A percentile compares a stretch with the other conserved stretches of the same genome.
Conservation (phyloP, 2,888 invertebrate species). For the Micoletzkya japonica region DNA sequence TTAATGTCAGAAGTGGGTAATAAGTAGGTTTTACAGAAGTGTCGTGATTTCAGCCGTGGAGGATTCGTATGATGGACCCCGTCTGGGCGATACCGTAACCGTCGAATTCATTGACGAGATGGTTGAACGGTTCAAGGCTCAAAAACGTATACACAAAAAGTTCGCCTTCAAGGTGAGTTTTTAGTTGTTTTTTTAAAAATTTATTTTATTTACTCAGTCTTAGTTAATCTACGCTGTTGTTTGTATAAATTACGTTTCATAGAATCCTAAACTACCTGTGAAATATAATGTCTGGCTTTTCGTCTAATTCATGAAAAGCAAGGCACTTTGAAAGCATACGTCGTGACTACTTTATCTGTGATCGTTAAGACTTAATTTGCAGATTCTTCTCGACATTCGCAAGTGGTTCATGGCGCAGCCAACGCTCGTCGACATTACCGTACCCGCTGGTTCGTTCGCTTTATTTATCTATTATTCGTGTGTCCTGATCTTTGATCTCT, state of each 20-base stretch:
- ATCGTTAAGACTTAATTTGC: no score
- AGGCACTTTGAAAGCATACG: no score
- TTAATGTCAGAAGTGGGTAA: no score
- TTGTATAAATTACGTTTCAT: no score
- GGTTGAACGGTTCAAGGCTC: slow-evolving; percentile 84
- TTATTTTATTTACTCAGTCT: no score
- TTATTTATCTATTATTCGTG: background rate
- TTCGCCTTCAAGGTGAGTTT: slow-evolving; percentile 97
- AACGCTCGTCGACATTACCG: slow-evolving; percentile 84
- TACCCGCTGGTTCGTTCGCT: slow-evolving; percentile 68
- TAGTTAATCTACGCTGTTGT: no score
- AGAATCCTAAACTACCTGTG: no score
- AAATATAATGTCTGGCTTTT: no score
- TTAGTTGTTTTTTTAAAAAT: no score
- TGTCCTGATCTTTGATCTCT: background rate
- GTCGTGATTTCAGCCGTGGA: slow-evolving; percentile 77
- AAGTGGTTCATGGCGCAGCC: slow-evolving; percentile 75
- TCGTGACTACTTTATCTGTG: no score
- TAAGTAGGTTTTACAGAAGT: background rate
- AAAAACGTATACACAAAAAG: slow-evolving; percentile 91
- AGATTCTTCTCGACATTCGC: slow-evolving; percentile 90
- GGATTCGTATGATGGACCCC: slow-evolving; percentile 88
- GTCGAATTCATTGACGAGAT: slow-evolving; percentile 84
- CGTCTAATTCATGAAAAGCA: no score
- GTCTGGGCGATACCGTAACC: slow-evolving; percentile 80